A percentile compares a stretch with the other conserved stretches of the same genome.
Conservation (phyloP, 2,113 vertebrate species). For the Anas platyrhynchos region DNA sequence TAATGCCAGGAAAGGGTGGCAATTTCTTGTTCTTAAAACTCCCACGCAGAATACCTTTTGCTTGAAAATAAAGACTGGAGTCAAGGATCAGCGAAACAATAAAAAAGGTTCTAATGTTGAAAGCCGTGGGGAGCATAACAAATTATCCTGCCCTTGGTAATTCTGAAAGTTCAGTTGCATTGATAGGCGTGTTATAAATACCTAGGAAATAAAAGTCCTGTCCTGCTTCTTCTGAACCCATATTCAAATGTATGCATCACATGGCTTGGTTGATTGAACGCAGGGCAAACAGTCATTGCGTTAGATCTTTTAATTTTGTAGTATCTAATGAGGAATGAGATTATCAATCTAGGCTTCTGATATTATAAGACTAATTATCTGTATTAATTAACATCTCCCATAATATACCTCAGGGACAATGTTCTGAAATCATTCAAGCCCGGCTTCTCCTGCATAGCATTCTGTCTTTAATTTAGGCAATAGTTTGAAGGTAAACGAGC, state of each 20-base stretch:
- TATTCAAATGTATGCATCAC: not conserved
- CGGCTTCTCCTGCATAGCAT: not conserved
- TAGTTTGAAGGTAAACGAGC: not conserved
- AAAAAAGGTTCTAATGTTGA: slow-evolving; percentile 58
- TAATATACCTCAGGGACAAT: slow-evolving; percentile 11
- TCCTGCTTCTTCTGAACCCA: not conserved
- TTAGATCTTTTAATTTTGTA: slow-evolving; percentile 50
- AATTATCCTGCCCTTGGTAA: slow-evolving; percentile 21
- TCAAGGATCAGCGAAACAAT: slow-evolving; percentile 64
- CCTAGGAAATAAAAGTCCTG: not conserved
- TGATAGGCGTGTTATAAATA: not conserved
- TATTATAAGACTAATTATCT: slow-evolving; percentile 40
- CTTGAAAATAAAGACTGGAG: not conserved
- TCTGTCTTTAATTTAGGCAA: not conserved
- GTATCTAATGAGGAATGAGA: slow-evolving; percentile 48
- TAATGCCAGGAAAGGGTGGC: slow-evolving; percentile 25
- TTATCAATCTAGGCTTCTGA: slow-evolving; percentile 36
- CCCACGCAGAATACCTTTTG: slow-evolving; percentile 5
- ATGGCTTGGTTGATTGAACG: not conserved
- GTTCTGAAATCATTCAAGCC: slow-evolving; percentile 4
- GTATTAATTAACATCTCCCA: slow-evolving; percentile 51
- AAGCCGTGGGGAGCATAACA: not conserved
- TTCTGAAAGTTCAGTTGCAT: slow-evolving; percentile 40
- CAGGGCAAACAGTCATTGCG: not conserved
- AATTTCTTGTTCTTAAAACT: slow-evolving; percentile 71